Percentiles rank a stretch among this genome's conserved stretches.
Conservation (phyloP, 2,888 invertebrate genomes). For the Noctua pronuba region DNA sequence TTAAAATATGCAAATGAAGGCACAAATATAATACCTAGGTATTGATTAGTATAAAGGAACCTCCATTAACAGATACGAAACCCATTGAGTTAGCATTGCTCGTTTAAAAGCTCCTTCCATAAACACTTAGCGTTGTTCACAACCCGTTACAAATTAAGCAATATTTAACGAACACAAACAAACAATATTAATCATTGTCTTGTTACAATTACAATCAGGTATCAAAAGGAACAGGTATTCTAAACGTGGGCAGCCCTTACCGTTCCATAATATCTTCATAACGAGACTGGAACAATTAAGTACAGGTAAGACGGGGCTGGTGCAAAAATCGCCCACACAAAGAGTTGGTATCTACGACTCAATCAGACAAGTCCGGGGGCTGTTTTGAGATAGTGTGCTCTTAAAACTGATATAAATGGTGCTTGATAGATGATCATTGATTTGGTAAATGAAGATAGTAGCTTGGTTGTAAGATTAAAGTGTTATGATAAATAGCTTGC, state of each 20-base stretch:
- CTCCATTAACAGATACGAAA: neutral
- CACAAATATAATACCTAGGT: neutral
- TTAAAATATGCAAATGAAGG: neutral
- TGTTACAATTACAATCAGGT: conserved; percentile 57
- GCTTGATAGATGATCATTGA: conserved; percentile 17
- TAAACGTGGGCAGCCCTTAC: conserved; percentile 61
- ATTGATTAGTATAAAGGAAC: neutral
- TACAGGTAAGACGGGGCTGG: conserved; percentile 30
- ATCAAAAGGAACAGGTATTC: conserved; percentile 50
- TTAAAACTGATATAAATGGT: conserved; percentile 30
- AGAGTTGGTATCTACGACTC: conserved; percentile 49
- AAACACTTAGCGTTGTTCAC: neutral
- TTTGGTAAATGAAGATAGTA: conserved; percentile 32
- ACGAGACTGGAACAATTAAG: conserved; percentile 53
- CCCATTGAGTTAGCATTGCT: neutral
- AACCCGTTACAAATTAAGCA: conserved; percentile 38
- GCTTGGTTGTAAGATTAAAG: neutral
- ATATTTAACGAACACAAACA: conserved; percentile 34
- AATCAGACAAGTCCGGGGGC: conserved; percentile 43
- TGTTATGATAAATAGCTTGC: neutral
- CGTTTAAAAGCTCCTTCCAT: neutral
- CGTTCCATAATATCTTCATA: conserved; percentile 60
- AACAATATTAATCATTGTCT: conserved; percentile 59
- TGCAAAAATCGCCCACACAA: conserved; percentile 62
- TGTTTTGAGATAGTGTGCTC: conserved; percentile 40